Evolutionary conservation across 2,113 vertebrate genomes (phyloP), one percentile per base, ranked within the genome.

Genomic region (Platycercus adscitus): DNA sequence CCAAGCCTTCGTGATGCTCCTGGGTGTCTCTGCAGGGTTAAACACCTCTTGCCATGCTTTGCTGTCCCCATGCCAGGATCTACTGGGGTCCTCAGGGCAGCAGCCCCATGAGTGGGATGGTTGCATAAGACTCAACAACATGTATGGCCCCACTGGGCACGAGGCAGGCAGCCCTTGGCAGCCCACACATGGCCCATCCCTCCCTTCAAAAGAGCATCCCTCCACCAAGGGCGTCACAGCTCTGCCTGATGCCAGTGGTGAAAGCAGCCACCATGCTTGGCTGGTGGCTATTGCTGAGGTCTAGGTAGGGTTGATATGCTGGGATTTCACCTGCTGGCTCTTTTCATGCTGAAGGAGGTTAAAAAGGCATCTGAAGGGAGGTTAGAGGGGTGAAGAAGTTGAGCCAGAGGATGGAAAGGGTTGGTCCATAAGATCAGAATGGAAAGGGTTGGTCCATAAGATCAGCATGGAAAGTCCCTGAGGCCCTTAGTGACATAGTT

Each of bases 241-340:
- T 73, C 46, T 41, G 31, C 28, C 33, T 13, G 2, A 5, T 20
- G 33, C 6, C 3, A 1, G 19, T 31, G 77, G 37, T 1, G 1
- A 50, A 55, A 52, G 47, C 55, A 65, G 43, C 24, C 39, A 47
- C 69, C 6, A 1, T 0, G 0, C 31, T 66, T 35, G 19, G 28
- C 46, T 46, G 39, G 20, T 76, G 76, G 52, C 7, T 86, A 0
- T 50, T 0, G 0, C 63, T 55, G 79, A 4, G 9, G 13, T 26
- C 9, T 21, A 55, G 77, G 52, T 35, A 75, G 35, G 60, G 24
- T 6, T 2, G 1, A n/a, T 1, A 6, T 53, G 91, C 60, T 78
- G 68, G 17, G n/a, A 26, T 81, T 83, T 85, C 84, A 89, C 61
- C 78, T 93, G 49, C 53, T 81, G 72, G 29, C 24, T 73, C n/a